Conservation (phyloP, 2,888 invertebrate species). For the Dendrolimus pini region DNA sequence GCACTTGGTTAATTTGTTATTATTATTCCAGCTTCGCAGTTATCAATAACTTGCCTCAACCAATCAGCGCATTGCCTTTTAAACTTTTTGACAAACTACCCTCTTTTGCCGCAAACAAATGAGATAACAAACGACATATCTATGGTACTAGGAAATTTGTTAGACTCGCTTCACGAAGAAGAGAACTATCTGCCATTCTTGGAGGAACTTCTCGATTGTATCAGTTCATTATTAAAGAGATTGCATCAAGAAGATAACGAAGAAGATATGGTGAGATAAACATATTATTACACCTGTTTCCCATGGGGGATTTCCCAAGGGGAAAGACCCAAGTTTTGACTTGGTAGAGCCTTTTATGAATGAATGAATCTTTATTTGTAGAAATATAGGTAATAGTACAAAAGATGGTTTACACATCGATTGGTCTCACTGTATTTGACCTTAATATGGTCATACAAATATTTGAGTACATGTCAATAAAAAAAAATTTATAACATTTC, state of each 20-base stretch:
- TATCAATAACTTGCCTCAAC: constrained; percentile 23
- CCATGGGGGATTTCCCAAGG: too few relatives aligned
- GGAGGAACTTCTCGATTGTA: constrained; percentile 39
- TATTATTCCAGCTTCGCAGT: too few relatives aligned
- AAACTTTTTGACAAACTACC: constrained; percentile 29
- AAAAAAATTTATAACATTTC: too few relatives aligned
- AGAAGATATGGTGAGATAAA: constrained; percentile 30
- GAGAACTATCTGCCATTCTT: constrained; percentile 52
- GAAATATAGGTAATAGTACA: too few relatives aligned
- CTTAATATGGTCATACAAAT: too few relatives aligned
- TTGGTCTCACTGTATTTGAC: too few relatives aligned
- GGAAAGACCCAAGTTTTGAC: too few relatives aligned
- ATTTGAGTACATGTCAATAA: too few relatives aligned
- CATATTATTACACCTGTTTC: not conserved
- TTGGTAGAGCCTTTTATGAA: too few relatives aligned
- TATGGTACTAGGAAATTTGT: constrained; percentile 44
- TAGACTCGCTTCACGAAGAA: constrained; percentile 51
- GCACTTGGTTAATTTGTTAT: too few relatives aligned
- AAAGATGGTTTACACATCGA: too few relatives aligned
- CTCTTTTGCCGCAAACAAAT: constrained; percentile 24
- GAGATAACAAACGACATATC: constrained; percentile 46
- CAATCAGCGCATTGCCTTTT: constrained; percentile 42
- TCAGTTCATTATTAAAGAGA: constrained; percentile 25
- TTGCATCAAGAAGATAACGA: constrained; percentile 25
- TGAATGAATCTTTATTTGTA: too few relatives aligned